Base-by-base conservation (phyloP, 2,113 vertebrate species). In the Gyps fulvus region DNA sequence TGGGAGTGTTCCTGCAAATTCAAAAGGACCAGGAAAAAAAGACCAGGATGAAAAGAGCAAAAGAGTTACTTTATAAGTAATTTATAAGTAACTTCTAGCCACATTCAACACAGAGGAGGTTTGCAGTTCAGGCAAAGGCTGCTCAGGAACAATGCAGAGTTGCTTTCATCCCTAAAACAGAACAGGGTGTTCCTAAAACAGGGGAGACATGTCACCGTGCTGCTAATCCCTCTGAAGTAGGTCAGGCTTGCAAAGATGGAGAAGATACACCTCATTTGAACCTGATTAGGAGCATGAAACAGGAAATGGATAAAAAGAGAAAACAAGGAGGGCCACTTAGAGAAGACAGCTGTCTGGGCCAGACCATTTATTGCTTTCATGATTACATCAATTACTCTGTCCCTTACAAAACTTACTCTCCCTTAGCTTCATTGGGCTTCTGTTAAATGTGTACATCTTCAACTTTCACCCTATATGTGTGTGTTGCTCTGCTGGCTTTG, bases 221-320 rank as follows among this genome's bases (percentile, higher is more conserved):
- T 93, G 95, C 55, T 96, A 80, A 93, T 94, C 85, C 82, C 62
- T 62, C 62, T 49, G 67, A 91, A 90, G 62, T 21, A 88, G 78
- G 66, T 90, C 87, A 93, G 63, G 65, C 38, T 84, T 81, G 43
- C 73, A 62, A n/a, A 65, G 57, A 29, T 43, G 32, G 61, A 71
- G 55, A 62, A 69, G 84, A 58, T 31, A 55, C 38, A 82, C 36
- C 73, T 89, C 52, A 25, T 66, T 55, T 83, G 89, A 91, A 72
- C 82, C 66, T 77, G 47, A 38, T 69, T 21, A 82, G 81, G 42
- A 78, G 4, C 29, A 27, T 55, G 11, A 55, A n/a, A 76, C 1
- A 4, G 42, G 32, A 82, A 84, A 55, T 27, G 10, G 47, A 21
- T 59, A 20, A 36, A 88, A 80, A 65, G 67, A 66, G 13, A 87